phyloP scores from a whole-genome alignment of 2,888 invertebrate genomes.

The Pocota personata region DNA sequence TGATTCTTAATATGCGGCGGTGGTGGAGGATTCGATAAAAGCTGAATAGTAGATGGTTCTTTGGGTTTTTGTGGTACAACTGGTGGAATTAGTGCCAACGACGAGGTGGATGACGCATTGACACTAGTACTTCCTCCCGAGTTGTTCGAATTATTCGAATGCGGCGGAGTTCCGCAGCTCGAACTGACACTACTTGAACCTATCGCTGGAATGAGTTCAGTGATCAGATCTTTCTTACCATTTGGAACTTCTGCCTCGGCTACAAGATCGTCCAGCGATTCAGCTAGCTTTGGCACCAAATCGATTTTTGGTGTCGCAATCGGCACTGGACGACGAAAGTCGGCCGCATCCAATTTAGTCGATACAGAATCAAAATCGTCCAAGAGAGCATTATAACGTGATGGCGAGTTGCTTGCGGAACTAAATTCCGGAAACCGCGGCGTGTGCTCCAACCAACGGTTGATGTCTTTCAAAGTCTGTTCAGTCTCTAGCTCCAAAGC shows the following conservation, averaged over 20 bases:
- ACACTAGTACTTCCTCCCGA: slow-evolving; percentile 80
- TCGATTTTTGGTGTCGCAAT: slow-evolving; percentile 81
- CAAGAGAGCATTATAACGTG: slow-evolving; percentile 87
- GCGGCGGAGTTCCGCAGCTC: slow-evolving; percentile 81
- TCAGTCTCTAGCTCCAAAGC: slow-evolving; percentile 89
- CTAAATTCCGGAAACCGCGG: slow-evolving; percentile 90
- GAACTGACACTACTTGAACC: slow-evolving; percentile 79
- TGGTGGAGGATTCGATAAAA: slow-evolving; percentile 80
- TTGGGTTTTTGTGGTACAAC: slow-evolving; percentile 78
- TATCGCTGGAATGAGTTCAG: slow-evolving; percentile 75
- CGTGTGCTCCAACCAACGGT: slow-evolving; percentile 94
- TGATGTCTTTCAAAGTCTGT: slow-evolving; percentile 89
- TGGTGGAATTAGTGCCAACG: slow-evolving; percentile 67
- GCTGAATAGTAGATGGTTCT: slow-evolving; percentile 80
- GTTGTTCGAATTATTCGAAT: slow-evolving; percentile 79
- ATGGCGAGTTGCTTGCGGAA: slow-evolving; percentile 91
- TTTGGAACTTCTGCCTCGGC: slow-evolving; percentile 76
- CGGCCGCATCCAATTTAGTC: slow-evolving; percentile 82
- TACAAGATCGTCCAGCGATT: slow-evolving; percentile 84
- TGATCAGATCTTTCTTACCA: slow-evolving; percentile 76
- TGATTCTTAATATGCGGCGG: slow-evolving; percentile 82
- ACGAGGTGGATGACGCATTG: slow-evolving; percentile 54
- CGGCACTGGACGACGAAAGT: slow-evolving; percentile 83
- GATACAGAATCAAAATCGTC: slow-evolving; percentile 84
- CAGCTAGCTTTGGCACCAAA: slow-evolving; percentile 82